Evolutionary conservation across 92 coral and sea anemone genomes (phyloP), one percentile per base, ranked within the genome.

Genomic region (Palythoa grandis): DNA sequence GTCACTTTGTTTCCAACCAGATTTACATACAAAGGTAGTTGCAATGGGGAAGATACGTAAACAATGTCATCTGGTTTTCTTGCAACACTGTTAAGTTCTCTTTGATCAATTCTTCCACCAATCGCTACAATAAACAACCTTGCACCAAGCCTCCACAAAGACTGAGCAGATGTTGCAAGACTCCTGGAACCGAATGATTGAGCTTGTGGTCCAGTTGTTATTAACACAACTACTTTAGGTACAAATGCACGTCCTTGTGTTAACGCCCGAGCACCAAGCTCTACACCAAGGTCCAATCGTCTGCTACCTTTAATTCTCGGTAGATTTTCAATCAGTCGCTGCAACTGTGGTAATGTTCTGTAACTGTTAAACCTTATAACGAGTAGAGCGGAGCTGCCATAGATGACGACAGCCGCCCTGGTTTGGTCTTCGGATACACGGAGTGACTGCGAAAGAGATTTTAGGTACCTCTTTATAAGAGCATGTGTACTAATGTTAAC

Each of bases 171-270:
- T 20, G 40, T 78, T 39, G 72, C 83, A 67, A 94, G 58, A 54
- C 96, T 94, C 15, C 53, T 68, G 37, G 72, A 78, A 37, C 91
- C 96, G 48, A 90, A 71, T 22, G 90, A 90, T 69, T 79, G 91
- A 15, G 93, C 89, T 82, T 94, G 95, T 74, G 74, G 76, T 68
- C 98, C 98, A 65, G 98, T 93, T 19, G 96, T 93, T 57, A 96
- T 72, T 40, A 96, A 74, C 0, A 96, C 77, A 52, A 91, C 93
- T 66, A 87, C 84, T 88, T 92, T 94, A 19, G 96, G 93, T 3
- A 91, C 92, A 37, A 83, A 87, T 14, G 88, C 82, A 48, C 98
- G 93, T 57, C 92, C 94, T 25, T 73, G 82, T 10, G 91, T 39
- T 54, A 94, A 63, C 19, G 88, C 93, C 7, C 85, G 89, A 2